A percentile compares a stretch with the other conserved stretches of the same genome.
Conservation (phyloP, 2,888 invertebrate genomes). For the Temnothorax ravouxi region DNA sequence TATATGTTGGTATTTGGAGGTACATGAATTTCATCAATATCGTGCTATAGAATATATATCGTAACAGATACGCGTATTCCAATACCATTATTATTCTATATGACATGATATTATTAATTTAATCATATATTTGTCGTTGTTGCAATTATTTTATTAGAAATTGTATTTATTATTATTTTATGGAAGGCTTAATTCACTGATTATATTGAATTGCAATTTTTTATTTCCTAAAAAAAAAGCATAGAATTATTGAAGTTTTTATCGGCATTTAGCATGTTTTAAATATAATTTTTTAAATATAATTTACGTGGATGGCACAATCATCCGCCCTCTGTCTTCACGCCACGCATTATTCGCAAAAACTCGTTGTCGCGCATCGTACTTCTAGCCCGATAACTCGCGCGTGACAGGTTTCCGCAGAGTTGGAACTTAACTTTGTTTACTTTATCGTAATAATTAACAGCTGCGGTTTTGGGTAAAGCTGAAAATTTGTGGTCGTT, state of each 20-base stretch:
- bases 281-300: constrained; percentile 4
- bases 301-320: neutral
- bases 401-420: constrained; percentile 54
- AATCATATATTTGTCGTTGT: neutral
- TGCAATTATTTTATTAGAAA: constrained; percentile 1
- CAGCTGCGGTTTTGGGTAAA: constrained; percentile 55
- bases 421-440: constrained; percentile 46
- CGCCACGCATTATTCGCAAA: constrained; percentile 45
- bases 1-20: neutral
- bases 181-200: neutral
- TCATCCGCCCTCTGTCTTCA: constrained; percentile 9
- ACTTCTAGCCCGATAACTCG: constrained; percentile 47
- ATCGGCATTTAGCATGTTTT: neutral
- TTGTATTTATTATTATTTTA: neutral
- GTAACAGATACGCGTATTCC: neutral
- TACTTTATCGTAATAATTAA: constrained; percentile 60
- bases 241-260: neutral
- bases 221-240: neutral
- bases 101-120: neutral
- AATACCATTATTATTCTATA: neutral
- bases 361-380: constrained; percentile 40
- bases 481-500: constrained; percentile 47
- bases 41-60: neutral
- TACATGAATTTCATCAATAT: neutral
- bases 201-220: neutral